Evolutionary conservation across 1,140 invertebrate genomes (phyloP), one percentile per base, ranked within the genome.

Genomic region (Agrilus planipennis): DNA sequence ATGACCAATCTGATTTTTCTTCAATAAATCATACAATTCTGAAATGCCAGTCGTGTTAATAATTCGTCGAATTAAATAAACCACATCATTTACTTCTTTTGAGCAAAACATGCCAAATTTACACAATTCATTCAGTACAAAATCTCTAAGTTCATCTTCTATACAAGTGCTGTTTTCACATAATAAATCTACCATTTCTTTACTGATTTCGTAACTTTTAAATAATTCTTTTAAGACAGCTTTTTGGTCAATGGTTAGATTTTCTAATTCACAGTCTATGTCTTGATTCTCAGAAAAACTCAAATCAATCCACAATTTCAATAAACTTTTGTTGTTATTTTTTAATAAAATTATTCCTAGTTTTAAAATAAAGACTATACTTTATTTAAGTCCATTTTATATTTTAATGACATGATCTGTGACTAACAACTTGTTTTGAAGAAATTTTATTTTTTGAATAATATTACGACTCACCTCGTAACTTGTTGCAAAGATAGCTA

Each of bases 401-500:
- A n/a, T n/a, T n/a, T n/a, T n/a, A n/a, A n/a, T n/a, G n/a, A n/a
- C n/a, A n/a, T n/a, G n/a, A n/a, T n/a, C n/a, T n/a, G n/a, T n/a
- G n/a, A n/a, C n/a, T n/a, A n/a, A n/a, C n/a, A n/a, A n/a, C n/a
- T n/a, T n/a, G n/a, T n/a, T n/a, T n/a, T n/a, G n/a, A n/a, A n/a
- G n/a, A n/a, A n/a, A n/a, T n/a, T n/a, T n/a, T n/a, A n/a, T n/a
- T n/a, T n/a, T n/a, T n/a, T n/a, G n/a, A n/a, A n/a, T n/a, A n/a
- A n/a, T n/a, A n/a, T n/a, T n/a, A n/a, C n/a, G n/a, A 45, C 47
- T 53, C 52, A 77, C 76, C 64, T 79, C 76, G 50, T 79, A 79
- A 56, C 72, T 77, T 30, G 74, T 75, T 15, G 77, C 76, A 6
- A 81, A 60, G 25, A 81, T 63, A 16, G 73, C 70, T 2, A 78